Conservation (phyloP, 2,797 vertebrate species). For the Acanthurus tractus region DNA sequence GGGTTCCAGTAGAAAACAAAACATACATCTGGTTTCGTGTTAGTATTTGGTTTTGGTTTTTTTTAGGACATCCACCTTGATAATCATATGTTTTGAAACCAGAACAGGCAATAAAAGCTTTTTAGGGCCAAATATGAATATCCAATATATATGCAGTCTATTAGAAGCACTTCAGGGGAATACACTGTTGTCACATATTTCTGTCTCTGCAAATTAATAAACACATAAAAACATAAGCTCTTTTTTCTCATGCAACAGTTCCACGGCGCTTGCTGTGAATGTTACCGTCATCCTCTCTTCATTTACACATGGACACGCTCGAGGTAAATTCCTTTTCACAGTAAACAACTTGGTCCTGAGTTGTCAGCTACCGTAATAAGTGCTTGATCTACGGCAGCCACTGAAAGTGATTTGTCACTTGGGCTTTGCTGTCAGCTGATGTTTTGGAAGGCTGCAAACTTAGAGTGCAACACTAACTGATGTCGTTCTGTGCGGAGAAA, state of each 20-base stretch:
- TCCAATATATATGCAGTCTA: conserved; percentile 2
- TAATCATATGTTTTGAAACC: conserved; percentile 5
- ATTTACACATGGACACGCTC: conserved; percentile 42
- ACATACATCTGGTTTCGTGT: not conserved
- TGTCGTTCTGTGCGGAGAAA: not conserved
- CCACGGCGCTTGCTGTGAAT: not conserved
- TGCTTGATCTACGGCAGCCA: conserved; percentile 32
- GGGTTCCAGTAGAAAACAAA: not conserved
- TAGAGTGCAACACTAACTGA: conserved; percentile 2
- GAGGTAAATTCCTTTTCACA: conserved; percentile 49
- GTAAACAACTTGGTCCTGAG: conserved; percentile 54
- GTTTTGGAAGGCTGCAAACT: conserved; percentile 14
- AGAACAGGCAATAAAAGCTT: not conserved
- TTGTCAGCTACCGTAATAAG: conserved; percentile 42
- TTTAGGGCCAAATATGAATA: conserved; percentile 2
- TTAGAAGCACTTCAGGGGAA: conserved; percentile 16
- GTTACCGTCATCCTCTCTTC: conserved; percentile 43
- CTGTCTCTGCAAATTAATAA: conserved; percentile 35
- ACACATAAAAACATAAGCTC: conserved; percentile 32
- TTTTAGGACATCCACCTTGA: not conserved
- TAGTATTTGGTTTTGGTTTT: not conserved
- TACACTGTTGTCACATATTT: conserved; percentile 20
- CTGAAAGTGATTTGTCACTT: conserved; percentile 44
- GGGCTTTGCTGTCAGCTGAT: conserved; percentile 31
- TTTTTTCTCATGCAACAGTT: conserved; percentile 18